Evolutionary conservation across 1,140 invertebrate genomes (phyloP), one percentile per base, ranked within the genome.

Genomic region (Cotesia glomerata): DNA sequence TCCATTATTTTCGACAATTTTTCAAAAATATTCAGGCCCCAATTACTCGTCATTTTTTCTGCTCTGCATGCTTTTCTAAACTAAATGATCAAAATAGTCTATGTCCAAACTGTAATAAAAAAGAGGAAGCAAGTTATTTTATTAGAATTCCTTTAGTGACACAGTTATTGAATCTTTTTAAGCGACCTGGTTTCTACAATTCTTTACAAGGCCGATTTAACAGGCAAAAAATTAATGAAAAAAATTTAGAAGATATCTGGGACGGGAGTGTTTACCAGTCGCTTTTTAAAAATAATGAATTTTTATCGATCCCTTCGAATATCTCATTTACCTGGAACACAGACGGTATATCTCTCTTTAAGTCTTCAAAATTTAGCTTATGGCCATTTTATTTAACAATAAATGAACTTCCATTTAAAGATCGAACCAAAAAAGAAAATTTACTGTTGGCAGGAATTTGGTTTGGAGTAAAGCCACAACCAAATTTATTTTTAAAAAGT

Each of bases 201-300:
- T 13, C 9, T 11, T 35, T 63, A 39, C 32, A 63, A 36, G 11
- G 5, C 9, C 18, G 61, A 36, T 63, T 63, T 39, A 63, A 35
- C 13, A 35, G 61, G n/a, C 35, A 39, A 39, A 63, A 63, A 63
- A 7, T 9, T 3, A 14, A 36, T 35, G 9, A 11, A 13, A 4
- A 18, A 32, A 61, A 61, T 61, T 32, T 66, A 77, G 79, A 72
- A 71, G 66, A 54, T 75, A 35, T 70, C 82, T 72, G 76, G 81
- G 79, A 66, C 78, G 76, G 9, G 34, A 14, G 8, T 5, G 16
- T 69, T n/a, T 69, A 69, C 56, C 18, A 26, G 16, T 54, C 52
- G 7, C 13, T 54, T 18, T 14, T n/a, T 54, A 14, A n/a, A n/a
- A 54, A 54, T 54, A 18, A 34, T 32, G 51, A 18, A 14, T 13